phyloP scores from a whole-genome alignment of 37 sponge, comb jelly and placozoan species.

The Hexactinellida sp. region DNA sequence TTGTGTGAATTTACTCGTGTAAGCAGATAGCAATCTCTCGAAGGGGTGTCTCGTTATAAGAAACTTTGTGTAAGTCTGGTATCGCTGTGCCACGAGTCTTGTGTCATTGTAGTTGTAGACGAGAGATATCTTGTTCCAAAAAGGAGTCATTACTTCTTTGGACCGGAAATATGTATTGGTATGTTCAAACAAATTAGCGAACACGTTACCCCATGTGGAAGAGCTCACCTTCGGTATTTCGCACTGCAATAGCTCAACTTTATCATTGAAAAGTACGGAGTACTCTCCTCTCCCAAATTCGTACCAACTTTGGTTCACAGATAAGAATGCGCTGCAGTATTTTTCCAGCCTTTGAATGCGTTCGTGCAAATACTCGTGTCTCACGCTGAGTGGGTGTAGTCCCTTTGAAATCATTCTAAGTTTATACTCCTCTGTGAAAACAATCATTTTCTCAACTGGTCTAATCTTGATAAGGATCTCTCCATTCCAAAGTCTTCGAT shows the following conservation, averaged over 20 bases:
- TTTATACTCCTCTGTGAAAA: background rate
- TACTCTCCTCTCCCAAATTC: background rate
- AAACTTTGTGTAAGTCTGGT: background rate
- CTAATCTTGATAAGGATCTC: background rate
- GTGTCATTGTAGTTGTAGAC: background rate
- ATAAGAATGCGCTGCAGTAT: background rate
- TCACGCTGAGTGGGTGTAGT: background rate
- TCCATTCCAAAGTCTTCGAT: background rate
- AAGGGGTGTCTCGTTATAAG: background rate
- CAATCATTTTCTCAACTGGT: background rate
- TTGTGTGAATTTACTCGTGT: background rate
- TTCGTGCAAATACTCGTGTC: background rate
- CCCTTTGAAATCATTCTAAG: background rate
- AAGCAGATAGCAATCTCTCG: background rate
- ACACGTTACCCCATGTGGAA: background rate
- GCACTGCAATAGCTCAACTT: background rate
- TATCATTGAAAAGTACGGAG: background rate
- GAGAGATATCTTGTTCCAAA: background rate
- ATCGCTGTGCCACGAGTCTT: background rate
- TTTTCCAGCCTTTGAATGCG: background rate
- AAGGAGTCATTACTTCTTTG: background rate
- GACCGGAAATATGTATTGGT: background rate
- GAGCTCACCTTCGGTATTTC: background rate
- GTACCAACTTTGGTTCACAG: background rate
- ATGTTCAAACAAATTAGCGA: background rate